Evolutionary conservation across 2,797 vertebrate genomes (phyloP).

Genomic region (Silurus aristotelis): DNA sequence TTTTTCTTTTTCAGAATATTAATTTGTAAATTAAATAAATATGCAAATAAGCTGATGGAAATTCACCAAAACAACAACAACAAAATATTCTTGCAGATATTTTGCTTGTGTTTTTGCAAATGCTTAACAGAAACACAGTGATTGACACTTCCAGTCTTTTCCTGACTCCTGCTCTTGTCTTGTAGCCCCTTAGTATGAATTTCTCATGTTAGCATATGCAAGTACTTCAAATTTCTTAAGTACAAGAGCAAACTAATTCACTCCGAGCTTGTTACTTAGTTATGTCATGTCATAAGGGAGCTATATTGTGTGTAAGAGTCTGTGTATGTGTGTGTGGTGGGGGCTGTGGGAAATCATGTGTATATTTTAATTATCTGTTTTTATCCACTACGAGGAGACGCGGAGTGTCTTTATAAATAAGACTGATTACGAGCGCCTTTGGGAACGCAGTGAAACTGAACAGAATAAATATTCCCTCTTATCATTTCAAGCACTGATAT

Average conservation of each 20-base stretch:
- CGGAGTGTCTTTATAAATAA: constrained; percentile 1
- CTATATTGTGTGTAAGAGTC: not conserved
- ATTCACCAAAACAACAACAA: not conserved
- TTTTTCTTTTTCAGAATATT: no score
- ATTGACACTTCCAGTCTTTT: not conserved
- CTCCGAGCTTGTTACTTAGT: constrained; percentile 8
- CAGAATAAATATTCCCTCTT: constrained; percentile 12
- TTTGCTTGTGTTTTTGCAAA: not conserved
- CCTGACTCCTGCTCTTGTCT: not conserved
- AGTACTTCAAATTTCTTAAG: not conserved
- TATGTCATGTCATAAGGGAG: constrained; percentile 7
- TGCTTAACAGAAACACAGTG: not conserved
- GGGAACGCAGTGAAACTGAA: not conserved
- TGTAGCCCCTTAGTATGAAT: not conserved
- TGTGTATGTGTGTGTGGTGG: not conserved
- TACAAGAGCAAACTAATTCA: not conserved
- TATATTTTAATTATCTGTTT: constrained; percentile 28
- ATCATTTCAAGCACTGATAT: not conserved
- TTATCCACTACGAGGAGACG: not conserved
- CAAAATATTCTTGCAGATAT: not conserved
- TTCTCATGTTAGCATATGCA: not conserved
- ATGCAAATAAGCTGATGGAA: not conserved
- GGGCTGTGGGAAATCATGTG: constrained; percentile 16
- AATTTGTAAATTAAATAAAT: not conserved
- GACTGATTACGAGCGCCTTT: not conserved